Conservation (phyloP, 2,888 invertebrate species). For the Agrotis segetum region DNA sequence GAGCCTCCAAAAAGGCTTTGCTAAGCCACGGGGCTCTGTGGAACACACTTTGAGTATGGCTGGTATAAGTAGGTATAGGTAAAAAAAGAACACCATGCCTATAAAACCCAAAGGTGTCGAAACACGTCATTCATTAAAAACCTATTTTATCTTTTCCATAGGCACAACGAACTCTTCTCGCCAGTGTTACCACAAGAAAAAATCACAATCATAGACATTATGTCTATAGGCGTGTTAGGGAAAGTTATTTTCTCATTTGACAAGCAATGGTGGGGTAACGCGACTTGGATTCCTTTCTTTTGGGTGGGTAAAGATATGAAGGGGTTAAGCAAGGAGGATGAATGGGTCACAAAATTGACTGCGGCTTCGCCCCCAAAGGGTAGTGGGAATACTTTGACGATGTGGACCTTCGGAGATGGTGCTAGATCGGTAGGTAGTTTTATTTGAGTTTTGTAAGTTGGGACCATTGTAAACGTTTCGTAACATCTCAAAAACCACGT, state of each 20-base stretch:
- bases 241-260: constrained; percentile 93
- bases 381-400: constrained; percentile 64
- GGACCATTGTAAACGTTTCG: too few species aligned
- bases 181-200: too few species aligned
- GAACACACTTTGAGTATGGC: too few species aligned
- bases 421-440: constrained; percentile 48
- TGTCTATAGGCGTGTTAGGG: constrained; percentile 92
- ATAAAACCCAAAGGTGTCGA: too few species aligned
- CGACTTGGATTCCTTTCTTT: constrained; percentile 67
- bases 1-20: too few species aligned
- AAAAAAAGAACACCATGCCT: too few species aligned
- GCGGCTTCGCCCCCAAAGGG: constrained; percentile 69
- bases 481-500: too few species aligned
- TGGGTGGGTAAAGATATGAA: constrained; percentile 72
- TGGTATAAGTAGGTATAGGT: too few species aligned
- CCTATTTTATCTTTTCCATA: constrained; percentile 46
- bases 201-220: too few species aligned
- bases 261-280: constrained; percentile 91
- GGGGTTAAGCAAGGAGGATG: constrained; percentile 60
- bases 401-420: constrained; percentile 68
- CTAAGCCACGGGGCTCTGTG: too few species aligned
- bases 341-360: constrained; percentile 70
- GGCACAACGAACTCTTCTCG: constrained; percentile 82
- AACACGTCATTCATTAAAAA: too few species aligned
- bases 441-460: neutral